Evolutionary conservation across 2,797 vertebrate genomes (phyloP).

Genomic region (Rhinichthys osculus): DNA sequence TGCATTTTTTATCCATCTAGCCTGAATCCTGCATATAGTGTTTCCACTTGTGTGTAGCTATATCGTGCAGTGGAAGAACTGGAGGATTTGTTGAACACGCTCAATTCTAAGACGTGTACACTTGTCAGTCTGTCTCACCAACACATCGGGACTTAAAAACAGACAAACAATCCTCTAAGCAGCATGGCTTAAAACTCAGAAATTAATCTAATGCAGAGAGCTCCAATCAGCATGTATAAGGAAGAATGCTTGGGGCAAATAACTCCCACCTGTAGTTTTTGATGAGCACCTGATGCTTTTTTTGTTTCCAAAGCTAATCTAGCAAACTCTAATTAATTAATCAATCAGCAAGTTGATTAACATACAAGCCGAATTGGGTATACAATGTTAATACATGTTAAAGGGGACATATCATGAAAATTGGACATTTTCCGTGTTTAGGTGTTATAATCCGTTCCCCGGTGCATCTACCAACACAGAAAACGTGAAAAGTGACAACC

Average conservation of each 20-base stretch:
- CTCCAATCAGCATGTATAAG: not conserved
- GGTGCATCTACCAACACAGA: too few species aligned
- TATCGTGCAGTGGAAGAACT: slow-evolving; percentile 2
- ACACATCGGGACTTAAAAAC: slow-evolving; percentile 33
- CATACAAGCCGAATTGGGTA: not conserved
- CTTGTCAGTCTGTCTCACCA: slow-evolving; percentile 38
- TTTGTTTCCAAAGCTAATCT: not conserved
- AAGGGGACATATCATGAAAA: not conserved
- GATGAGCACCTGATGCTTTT: not conserved
- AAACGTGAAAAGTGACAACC: too few species aligned
- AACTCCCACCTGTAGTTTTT: not conserved
- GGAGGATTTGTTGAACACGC: slow-evolving; percentile 50
- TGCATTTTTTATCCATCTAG: slow-evolving; percentile 47
- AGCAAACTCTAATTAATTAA: not conserved
- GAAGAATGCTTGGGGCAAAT: not conserved
- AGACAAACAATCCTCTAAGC: slow-evolving; percentile 22
- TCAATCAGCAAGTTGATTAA: not conserved
- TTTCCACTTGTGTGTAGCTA: slow-evolving; percentile 46
- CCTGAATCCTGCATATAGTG: slow-evolving; percentile 49
- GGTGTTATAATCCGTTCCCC: too few species aligned
- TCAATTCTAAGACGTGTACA: slow-evolving; percentile 30
- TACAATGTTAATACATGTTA: not conserved
- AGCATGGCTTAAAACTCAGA: slow-evolving; percentile 2
- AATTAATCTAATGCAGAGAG: slow-evolving; percentile 25
- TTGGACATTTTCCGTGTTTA: too few species aligned